Evolutionary conservation across 2,113 vertebrate genomes (phyloP), one percentile per base, ranked within the genome.

Genomic region (Enhydra lutris): DNA sequence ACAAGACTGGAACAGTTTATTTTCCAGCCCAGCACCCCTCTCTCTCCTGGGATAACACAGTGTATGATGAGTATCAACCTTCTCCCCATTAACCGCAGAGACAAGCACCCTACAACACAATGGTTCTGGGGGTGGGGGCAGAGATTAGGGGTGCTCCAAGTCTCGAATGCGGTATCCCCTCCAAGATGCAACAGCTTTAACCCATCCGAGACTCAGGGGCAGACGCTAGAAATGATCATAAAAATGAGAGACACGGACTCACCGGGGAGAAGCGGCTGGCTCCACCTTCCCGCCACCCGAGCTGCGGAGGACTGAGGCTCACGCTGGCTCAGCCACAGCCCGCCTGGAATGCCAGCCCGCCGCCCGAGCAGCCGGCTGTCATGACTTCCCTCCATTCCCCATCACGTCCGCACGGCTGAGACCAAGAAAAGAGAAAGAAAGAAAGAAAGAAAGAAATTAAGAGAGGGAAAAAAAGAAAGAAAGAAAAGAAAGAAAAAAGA

Each of bases 321-420:
- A 26, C 31, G 21, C 20, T 0, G 24, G 71, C 83, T 82, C 69
- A n/a, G 80, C 87, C 86, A 67, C 86, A 80, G 88, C 93, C 93
- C 74, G 90, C 92, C 89, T 84, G 84, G 78, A 94, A 67, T 89
- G 79, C 11, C 86, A 50, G 94, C 80, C 57, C 61, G 94, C 97
- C 89, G 96, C 76, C 83, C 36, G 4, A 74, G 80, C 96, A 67
- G 57, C 95, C 97, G 85, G 95, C 91, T 57, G 83, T 93, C 95
- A 59, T 67, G n/a, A 50, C 97, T 97, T 97, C 96, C 95, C 89
- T 98, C 81, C 97, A 96, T 97, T 97, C 98, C 97, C 10, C 73
- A 55, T 69, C 98, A 98, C 97, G 98, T 98, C 92, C 97, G 94
- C 97, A 97, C 97, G 97, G 98, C 98, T 88, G 94, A 93, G 98